Conservation (phyloP, 2,797 vertebrate genomes). For the Bovichtus diacanthus region DNA sequence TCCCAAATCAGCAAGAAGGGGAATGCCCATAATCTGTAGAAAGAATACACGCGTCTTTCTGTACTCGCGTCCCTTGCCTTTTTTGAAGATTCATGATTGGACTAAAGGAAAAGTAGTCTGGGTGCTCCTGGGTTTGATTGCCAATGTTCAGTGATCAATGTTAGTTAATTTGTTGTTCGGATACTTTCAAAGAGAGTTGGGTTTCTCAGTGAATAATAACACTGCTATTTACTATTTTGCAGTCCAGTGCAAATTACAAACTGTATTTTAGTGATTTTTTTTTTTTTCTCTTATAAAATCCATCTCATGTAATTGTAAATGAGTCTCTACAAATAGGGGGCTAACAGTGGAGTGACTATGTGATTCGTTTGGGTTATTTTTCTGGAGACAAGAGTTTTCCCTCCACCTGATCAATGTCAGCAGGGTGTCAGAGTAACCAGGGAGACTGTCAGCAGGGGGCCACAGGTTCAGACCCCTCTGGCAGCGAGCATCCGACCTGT, state of each 20-base stretch:
- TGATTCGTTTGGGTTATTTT: slow-evolving; percentile 5
- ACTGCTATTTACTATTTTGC: neutral
- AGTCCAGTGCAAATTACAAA: neutral
- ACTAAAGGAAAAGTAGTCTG: slow-evolving; percentile 6
- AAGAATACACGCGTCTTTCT: slow-evolving; percentile 19
- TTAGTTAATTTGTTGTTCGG: slow-evolving; percentile 18
- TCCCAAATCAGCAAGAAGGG: slow-evolving; percentile 26
- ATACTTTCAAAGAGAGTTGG: neutral
- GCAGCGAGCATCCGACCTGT: slow-evolving; percentile 15
- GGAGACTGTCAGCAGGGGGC: slow-evolving; percentile 45
- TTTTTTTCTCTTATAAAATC: neutral
- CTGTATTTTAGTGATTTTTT: neutral
- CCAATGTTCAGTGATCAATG: slow-evolving; percentile 35
- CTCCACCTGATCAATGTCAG: slow-evolving; percentile 27
- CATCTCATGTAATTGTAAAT: neutral
- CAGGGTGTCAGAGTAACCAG: slow-evolving; percentile 42
- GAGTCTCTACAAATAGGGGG: neutral
- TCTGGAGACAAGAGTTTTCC: slow-evolving; percentile 12
- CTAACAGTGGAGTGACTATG: neutral
- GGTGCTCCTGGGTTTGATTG: slow-evolving; percentile 25
- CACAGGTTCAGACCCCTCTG: slow-evolving; percentile 20
- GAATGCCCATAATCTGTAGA: slow-evolving; percentile 40
- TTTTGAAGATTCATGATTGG: slow-evolving; percentile 7
- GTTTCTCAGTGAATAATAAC: too few species aligned
- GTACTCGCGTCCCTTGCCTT: neutral